phyloP scores from a whole-genome alignment of 2,888 invertebrate species.

The Noctua janthina region DNA sequence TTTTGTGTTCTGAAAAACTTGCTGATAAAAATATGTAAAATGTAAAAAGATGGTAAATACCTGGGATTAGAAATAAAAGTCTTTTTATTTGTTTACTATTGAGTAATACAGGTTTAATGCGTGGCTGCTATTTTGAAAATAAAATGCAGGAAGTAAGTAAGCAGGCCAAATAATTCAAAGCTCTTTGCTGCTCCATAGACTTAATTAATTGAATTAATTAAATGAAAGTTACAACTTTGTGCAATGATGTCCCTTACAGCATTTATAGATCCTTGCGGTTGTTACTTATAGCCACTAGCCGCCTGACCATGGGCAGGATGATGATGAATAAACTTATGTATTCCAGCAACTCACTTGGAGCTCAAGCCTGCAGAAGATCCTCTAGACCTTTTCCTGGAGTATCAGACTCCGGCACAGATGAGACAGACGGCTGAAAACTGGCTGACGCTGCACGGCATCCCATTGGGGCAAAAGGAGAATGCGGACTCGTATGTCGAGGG shows the following conservation, averaged over 20 bases:
- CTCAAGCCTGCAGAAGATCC: background rate
- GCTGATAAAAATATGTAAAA: no score
- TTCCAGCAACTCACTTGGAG: constrained; percentile 6
- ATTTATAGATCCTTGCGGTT: background rate
- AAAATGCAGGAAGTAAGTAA: background rate
- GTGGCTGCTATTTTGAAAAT: no score
- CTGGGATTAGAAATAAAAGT: no score
- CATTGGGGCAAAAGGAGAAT: constrained; percentile 10
- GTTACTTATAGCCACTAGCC: background rate
- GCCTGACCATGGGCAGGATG: background rate
- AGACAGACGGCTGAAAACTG: constrained; percentile 29
- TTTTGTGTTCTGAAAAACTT: no score
- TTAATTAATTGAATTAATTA: background rate
- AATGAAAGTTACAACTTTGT: background rate
- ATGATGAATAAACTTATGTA: background rate
- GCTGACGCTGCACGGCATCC: constrained; percentile 20
- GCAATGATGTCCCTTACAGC: background rate
- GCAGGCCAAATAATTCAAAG: background rate
- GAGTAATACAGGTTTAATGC: no score
- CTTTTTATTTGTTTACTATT: no score
- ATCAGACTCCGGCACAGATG: constrained; percentile 11
- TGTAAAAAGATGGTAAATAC: no score
- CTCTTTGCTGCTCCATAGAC: background rate
- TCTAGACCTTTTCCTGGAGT: constrained; percentile 7
- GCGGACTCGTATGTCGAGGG: background rate